These are phyloP conservation scores for Diplogasteroides magnus DNA, from an alignment of 1,140 invertebrate species.

Conservation along the genomic window DNA sequence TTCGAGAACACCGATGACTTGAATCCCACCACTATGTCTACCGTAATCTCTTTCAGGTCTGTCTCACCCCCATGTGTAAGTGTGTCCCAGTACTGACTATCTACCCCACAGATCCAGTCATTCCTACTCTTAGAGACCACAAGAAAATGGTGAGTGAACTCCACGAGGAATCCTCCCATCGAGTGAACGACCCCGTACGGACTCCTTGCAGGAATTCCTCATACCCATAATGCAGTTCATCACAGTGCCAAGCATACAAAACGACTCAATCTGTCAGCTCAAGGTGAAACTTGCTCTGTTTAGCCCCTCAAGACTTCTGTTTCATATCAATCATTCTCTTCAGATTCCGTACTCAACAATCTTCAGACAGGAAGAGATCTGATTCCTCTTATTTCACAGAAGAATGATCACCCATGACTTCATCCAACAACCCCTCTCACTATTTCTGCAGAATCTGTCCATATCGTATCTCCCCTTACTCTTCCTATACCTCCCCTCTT, in stretches of 20 bases:
- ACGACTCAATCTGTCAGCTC: conserved; percentile 19
- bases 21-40: too few species aligned
- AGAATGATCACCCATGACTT: too few species aligned
- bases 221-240: conserved; percentile 28
- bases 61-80: conserved; percentile 31
- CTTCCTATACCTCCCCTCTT: too few species aligned
- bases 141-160: neutral
- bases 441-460: neutral
- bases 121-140: neutral
- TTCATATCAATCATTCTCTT: neutral
- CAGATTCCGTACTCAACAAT: conserved; percentile 23
- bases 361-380: neutral
- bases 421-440: neutral
- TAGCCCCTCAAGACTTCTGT: too few species aligned
- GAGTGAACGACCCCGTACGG: neutral
- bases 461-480: neutral
- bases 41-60: conserved; percentile 16
- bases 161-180: neutral
- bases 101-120: neutral
- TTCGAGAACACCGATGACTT: neutral
- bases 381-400: neutral
- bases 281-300: conserved; percentile 12
- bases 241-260: conserved; percentile 37
- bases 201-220: neutral
- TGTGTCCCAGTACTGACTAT: conserved; percentile 32